Base-by-base conservation (phyloP, 2,797 vertebrate species). In the Hylomyscus alleni region DNA sequence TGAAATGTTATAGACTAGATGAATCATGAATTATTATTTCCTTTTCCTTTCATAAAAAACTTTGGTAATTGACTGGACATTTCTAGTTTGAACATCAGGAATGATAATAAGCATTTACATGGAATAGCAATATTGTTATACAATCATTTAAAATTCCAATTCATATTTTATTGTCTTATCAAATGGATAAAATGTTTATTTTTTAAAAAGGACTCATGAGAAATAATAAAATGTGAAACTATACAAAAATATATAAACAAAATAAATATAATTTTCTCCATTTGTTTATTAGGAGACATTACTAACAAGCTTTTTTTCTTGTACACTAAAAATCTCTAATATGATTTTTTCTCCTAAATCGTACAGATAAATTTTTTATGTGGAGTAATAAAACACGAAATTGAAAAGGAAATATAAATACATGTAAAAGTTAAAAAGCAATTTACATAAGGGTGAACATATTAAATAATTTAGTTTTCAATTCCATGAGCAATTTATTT, bases 401-500 rank as follows among this genome's bases (percentile, higher is more conserved):
- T 52, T 85, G 5, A 69, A 93, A 95, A 78, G 88, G 2, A 75
- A 83, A 89, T 54, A n/a, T 69, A 72, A 92, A 93, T n/a, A 37
- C 54, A 83, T 17, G 12, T 83, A 91, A 89, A 93, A 90, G 13
- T 65, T 95, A 62, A 91, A 69, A 52, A 90, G 58, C 14, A 92
- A 84, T 80, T 94, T 87, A 86, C 29, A 58, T 89, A 85, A 54
- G 22, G 22, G 20, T 94, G 40, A 96, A 77, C 7, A 65, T 20
- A 94, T 91, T 89, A 50, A 82, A 93, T 81, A 93, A 90, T 84
- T 94, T 13, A 47, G 14, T 81, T 95, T 95, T 95, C 81, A 80
- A 84, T 88, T 92, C 76, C 29, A 95, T 4, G 34, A 69, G 31
- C 22, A 90, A 91, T 92, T 91, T 91, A 86, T 81, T 85, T 11